Evolutionary conservation across 1,140 invertebrate species (phyloP), one percentile per base, ranked within the genome.

Genomic region (Hycleus cichorii): DNA sequence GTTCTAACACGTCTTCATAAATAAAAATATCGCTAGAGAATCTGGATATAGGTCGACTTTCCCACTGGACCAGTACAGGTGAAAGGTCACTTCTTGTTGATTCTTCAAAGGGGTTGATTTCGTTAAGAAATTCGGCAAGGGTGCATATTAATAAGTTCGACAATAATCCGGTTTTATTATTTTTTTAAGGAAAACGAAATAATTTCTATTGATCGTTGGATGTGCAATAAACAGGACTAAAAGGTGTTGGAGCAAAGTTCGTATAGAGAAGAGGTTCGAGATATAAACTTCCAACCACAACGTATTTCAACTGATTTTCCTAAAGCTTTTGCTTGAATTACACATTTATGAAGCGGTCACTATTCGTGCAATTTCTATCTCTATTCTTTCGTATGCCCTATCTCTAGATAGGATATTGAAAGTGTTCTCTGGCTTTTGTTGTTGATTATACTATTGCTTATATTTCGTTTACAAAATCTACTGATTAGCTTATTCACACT

Each of bases 301-400:
- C 51, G 54, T 63, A 62, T 62, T 62, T 63, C 62, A 63, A 53
- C 48, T 49, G 58, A 63, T 63, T 63, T 62, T 58, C 60, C 47
- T 52, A 59, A 53, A 59, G 57, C 52, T 59, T 62, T 56, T 60
- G 47, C 53, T 47, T 58, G 54, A 57, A 63, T 63, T 63, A 59
- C n/a, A 39, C 53, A 56, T 56, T 56, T 56, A 56, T 47, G 53
- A 48, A 48, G n/a, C 40, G 32, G 32, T 32, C 32, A 32, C 4
- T 32, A 5, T 7, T 32, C 32, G 32, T 32, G 32, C 32, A 32
- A 32, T 32, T 32, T 32, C 32, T 32, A 32, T 32, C 32, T 32
- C 32, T 32, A 32, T 32, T 32, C 32, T 32, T 32, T 32, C 32
- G 32, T 7, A 32, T 32, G 18, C 32, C 32, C 32, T 32, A 5